A percentile compares a stretch with the other conserved stretches of the same genome.
These are phyloP conservation scores for Anser brachyrhynchus DNA, from an alignment of 2,113 vertebrate genomes.

Conservation along the genomic window DNA sequence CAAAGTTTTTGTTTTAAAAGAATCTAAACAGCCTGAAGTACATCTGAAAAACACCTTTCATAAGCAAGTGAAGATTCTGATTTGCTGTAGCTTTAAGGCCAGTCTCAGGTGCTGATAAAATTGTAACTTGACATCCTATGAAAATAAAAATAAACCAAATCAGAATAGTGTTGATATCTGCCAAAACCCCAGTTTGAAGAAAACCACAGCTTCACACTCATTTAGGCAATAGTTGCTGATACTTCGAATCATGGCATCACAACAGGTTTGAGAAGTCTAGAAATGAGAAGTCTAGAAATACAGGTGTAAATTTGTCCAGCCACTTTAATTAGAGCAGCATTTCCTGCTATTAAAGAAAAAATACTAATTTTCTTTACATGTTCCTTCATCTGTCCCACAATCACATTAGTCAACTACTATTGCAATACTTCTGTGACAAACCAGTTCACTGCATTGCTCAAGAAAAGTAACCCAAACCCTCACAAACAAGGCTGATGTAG, in stretches of 20 bases:
- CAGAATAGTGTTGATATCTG: background rate
- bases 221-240: background rate
- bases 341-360: background rate
- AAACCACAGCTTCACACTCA: background rate
- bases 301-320: background rate
- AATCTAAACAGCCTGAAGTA: background rate
- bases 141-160: background rate
- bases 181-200: background rate
- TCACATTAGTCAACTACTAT: background rate
- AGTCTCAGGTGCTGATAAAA: background rate
- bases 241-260: background rate
- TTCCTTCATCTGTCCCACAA: background rate
- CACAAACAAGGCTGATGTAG: background rate
- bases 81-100: background rate
- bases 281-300: background rate
- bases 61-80: background rate
- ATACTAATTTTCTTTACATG: background rate
- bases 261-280: background rate
- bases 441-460: background rate
- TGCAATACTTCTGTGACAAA: background rate
- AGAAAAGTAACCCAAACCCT: background rate
- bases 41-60: background rate
- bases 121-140: background rate
- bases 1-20: background rate
- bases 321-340: background rate